Percentiles rank a stretch among this genome's conserved stretches.
These are phyloP conservation scores for Melanotaenia maccullochi DNA, from an alignment of 2,797 vertebrate genomes.

Conservation along the genomic window DNA sequence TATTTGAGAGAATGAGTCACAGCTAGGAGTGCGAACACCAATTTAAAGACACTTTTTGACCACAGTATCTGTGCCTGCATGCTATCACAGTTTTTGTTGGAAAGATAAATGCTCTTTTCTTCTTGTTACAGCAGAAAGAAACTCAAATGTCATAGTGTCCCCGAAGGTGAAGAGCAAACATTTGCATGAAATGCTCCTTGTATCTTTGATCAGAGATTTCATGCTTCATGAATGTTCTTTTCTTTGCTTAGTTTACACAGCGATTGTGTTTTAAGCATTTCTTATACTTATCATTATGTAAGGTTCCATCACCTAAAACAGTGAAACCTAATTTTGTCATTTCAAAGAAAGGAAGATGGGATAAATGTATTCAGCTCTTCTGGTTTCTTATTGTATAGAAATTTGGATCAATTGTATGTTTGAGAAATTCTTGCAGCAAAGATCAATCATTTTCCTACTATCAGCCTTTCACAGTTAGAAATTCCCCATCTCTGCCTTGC, in stretches of 20 bases:
- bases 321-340: neutral
- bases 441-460: neutral
- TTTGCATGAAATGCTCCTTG: constrained; percentile 13
- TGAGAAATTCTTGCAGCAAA: neutral
- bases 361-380: neutral
- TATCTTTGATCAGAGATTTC: neutral
- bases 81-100: neutral
- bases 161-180: constrained; percentile 14
- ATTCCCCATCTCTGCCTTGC: neutral
- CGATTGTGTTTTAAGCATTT: neutral
- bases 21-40: constrained; percentile 9
- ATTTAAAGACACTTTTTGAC: constrained; percentile 28
- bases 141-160: constrained; percentile 9
- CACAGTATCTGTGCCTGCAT: constrained; percentile 12
- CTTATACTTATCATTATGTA: neutral
- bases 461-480: neutral
- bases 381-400: too few relatives aligned
- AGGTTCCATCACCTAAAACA: neutral
- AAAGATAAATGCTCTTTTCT: constrained; percentile 7
- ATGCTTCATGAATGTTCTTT: constrained; percentile 13
- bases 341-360: neutral
- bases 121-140: neutral
- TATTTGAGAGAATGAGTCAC: constrained; percentile 22
- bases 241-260: constrained; percentile 12
- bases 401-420: too few relatives aligned